Conservation (phyloP, 2,888 invertebrate genomes). For the Eudasyphora cyanicolor region DNA sequence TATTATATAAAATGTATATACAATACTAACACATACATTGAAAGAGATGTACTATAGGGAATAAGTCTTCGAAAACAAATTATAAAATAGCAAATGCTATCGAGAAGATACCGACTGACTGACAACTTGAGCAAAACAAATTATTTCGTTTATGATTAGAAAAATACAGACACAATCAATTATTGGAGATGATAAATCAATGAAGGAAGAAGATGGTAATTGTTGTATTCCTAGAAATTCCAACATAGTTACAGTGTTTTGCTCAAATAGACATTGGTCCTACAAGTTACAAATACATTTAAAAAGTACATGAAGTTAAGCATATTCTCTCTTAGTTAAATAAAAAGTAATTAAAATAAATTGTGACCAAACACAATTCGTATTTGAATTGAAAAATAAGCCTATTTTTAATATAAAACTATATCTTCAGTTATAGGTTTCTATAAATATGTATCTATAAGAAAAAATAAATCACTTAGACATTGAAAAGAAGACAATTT, state of each 20-base stretch:
- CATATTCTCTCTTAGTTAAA: not conserved
- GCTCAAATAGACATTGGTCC: too few relatives aligned
- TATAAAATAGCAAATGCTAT: not conserved
- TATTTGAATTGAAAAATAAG: not conserved
- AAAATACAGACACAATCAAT: not conserved
- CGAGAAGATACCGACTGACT: not conserved
- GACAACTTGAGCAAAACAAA: not conserved
- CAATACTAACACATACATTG: slow-evolving; percentile 9
- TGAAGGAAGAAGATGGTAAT: too few relatives aligned
- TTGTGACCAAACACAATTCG: slow-evolving; percentile 17
- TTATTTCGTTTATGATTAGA: not conserved
- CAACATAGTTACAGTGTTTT: too few relatives aligned
- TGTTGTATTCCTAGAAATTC: too few relatives aligned
- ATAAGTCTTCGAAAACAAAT: not conserved
- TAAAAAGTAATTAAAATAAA: not conserved
- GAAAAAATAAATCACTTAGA: slow-evolving; percentile 46
- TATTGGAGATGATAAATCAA: not conserved
- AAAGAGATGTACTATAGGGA: not conserved
- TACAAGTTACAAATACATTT: not conserved
- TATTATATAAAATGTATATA: slow-evolving; percentile 22
- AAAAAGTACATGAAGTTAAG: slow-evolving; percentile 45
- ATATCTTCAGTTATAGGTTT: not conserved
- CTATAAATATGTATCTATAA: slow-evolving; percentile 27
- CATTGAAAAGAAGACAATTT: slow-evolving; percentile 25
- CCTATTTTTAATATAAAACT: not conserved